Conservation (phyloP, 2,797 vertebrate species). For the Xiphophorus birchmanni region DNA sequence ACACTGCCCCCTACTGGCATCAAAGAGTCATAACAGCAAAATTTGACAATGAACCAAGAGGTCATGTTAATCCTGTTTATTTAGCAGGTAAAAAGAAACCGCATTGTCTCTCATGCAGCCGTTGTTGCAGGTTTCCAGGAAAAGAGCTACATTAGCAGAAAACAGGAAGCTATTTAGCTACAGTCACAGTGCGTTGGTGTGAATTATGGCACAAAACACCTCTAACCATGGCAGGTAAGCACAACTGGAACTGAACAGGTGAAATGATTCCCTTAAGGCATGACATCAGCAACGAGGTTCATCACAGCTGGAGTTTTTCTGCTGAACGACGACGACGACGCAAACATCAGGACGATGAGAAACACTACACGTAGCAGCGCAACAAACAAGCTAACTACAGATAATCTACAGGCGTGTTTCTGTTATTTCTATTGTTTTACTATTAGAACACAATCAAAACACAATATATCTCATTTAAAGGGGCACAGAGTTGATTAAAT, state of each 20-base stretch:
- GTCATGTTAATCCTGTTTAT: neutral
- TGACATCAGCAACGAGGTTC: slow-evolving; percentile 53
- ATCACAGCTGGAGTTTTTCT: slow-evolving; percentile 22
- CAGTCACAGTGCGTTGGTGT: slow-evolving; percentile 64
- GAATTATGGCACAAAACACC: slow-evolving; percentile 53
- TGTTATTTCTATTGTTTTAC: neutral
- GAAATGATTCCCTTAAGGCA: slow-evolving; percentile 52
- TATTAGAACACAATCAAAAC: neutral
- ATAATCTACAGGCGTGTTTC: neutral
- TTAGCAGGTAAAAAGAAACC: neutral
- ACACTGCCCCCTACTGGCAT: neutral
- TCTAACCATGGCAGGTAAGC: slow-evolving; percentile 17
- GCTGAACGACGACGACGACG: slow-evolving; percentile 10
- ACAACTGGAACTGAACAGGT: neutral
- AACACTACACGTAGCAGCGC: slow-evolving; percentile 6
- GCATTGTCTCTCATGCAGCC: neutral
- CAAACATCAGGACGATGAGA: neutral
- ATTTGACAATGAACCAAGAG: neutral
- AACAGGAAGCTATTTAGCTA: slow-evolving; percentile 30
- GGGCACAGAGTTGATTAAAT: neutral
- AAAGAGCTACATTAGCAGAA: neutral
- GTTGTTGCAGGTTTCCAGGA: neutral
- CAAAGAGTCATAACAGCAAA: neutral
- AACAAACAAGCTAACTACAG: neutral
- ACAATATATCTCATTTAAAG: slow-evolving; percentile 2